A percentile compares a stretch with the other conserved stretches of the same genome.
phyloP scores from a whole-genome alignment of 2,113 vertebrate species.

The Mesembrinibis cayennensis region DNA sequence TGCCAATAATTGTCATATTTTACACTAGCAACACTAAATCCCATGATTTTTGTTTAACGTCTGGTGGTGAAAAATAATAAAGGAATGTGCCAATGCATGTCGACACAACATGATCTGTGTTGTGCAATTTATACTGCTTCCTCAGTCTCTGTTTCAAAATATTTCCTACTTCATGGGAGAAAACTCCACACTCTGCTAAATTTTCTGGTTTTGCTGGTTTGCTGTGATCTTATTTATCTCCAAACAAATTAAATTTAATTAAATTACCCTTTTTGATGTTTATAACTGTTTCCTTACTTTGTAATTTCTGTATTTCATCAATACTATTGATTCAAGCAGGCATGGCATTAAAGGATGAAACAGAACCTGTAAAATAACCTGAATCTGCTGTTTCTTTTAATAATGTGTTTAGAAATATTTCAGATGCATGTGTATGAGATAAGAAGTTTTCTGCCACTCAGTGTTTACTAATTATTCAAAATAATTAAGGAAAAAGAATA shows the following conservation, averaged over 20 bases:
- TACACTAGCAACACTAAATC: not conserved
- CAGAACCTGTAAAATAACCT: not conserved
- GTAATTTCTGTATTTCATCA: not conserved
- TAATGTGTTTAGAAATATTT: not conserved
- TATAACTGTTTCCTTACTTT: not conserved
- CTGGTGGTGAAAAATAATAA: not conserved
- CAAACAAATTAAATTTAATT: not conserved
- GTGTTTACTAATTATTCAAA: not conserved
- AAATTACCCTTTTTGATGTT: not conserved
- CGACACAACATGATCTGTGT: not conserved
- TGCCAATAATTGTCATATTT: not conserved
- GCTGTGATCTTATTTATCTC: not conserved
- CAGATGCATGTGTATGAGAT: not conserved
- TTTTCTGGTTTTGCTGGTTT: not conserved
- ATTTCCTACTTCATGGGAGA: not conserved
- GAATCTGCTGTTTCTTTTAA: not conserved
- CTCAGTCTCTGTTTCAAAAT: not conserved
- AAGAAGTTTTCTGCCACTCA: not conserved
- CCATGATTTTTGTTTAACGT: not conserved
- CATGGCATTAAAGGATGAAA: not conserved
- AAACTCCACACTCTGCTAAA: not conserved
- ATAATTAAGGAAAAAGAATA: not conserved
- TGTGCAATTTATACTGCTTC: not conserved
- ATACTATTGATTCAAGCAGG: not conserved
- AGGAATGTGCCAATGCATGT: not conserved